phyloP scores from a whole-genome alignment of 2,888 invertebrate genomes.

The Sphaeridia pumilis region DNA sequence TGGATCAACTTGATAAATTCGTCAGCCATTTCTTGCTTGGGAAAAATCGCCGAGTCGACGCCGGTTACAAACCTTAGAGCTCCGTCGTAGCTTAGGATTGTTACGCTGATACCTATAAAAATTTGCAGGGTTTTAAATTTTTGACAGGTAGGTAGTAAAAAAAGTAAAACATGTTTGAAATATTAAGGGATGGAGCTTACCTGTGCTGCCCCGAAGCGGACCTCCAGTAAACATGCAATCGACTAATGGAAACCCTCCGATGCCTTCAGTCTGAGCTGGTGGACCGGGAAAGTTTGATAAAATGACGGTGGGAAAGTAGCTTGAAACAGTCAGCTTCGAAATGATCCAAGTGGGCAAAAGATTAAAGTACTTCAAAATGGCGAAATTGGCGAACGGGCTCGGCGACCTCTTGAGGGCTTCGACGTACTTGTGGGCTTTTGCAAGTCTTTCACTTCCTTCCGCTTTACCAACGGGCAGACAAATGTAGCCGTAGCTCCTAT shows the following conservation, averaged over 20 bases:
- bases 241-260: slow-evolving; percentile 26
- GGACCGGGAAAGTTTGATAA: slow-evolving; percentile 32
- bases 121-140: no score
- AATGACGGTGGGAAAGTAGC: slow-evolving; percentile 30
- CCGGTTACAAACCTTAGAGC: slow-evolving; percentile 29
- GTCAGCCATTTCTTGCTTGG: slow-evolving; percentile 24
- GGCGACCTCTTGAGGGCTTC: slow-evolving; percentile 26
- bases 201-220: slow-evolving; percentile 29
- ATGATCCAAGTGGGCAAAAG: slow-evolving; percentile 32
- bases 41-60: slow-evolving; percentile 28
- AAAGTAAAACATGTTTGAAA: no score
- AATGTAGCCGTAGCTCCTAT: slow-evolving; percentile 33
- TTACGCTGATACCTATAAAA: slow-evolving; percentile 26
- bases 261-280: slow-evolving; percentile 26
- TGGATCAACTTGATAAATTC: slow-evolving; percentile 25
- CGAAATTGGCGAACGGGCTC: slow-evolving; percentile 30
- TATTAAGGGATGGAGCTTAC: no score
- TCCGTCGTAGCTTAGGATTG: slow-evolving; percentile 30
- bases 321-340: slow-evolving; percentile 20
- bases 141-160: no score
- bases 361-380: slow-evolving; percentile 27
- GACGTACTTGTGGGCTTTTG: slow-evolving; percentile 22
- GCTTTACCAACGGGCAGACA: slow-evolving; percentile 25
- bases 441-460: slow-evolving; percentile 17
- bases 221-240: slow-evolving; percentile 34